Conservation (phyloP, 2,888 invertebrate genomes). For the Agonum fuliginosum region DNA sequence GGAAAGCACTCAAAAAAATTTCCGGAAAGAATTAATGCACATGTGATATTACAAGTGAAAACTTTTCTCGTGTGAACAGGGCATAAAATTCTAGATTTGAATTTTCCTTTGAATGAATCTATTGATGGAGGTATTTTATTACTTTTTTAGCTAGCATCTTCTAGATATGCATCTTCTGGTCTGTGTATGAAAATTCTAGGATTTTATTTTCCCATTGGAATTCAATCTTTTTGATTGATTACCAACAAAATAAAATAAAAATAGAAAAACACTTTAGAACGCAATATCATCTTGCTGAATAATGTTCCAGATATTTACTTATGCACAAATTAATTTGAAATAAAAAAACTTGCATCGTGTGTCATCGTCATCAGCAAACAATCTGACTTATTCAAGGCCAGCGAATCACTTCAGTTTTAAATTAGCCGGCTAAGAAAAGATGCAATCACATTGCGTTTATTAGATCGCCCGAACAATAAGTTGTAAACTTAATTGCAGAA, state of each 20-base stretch:
- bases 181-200: no score
- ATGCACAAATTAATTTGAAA: neutral
- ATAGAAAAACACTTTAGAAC: neutral
- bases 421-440: slow-evolving; percentile 2
- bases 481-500: neutral
- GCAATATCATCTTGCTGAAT: neutral
- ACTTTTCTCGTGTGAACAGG: no score
- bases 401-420: neutral
- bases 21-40: no score
- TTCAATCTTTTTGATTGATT: no score
- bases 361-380: neutral
- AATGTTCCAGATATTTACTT: neutral
- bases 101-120: no score
- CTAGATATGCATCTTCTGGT: no score
- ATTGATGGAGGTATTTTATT: no score
- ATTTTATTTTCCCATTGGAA: no score
- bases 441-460: neutral
- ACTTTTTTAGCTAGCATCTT: no score
- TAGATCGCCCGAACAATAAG: neutral
- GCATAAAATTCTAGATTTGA: no score
- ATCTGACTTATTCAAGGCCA: neutral
- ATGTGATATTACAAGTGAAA: no score
- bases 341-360: neutral
- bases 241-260: neutral
- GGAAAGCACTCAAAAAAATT: no score